Percentiles rank a stretch among this genome's conserved stretches.
These are phyloP conservation scores for Hydra vulgaris DNA, from an alignment of 30 jellyfish, hydroid and myxozoan genomes.

Conservation along the genomic window DNA sequence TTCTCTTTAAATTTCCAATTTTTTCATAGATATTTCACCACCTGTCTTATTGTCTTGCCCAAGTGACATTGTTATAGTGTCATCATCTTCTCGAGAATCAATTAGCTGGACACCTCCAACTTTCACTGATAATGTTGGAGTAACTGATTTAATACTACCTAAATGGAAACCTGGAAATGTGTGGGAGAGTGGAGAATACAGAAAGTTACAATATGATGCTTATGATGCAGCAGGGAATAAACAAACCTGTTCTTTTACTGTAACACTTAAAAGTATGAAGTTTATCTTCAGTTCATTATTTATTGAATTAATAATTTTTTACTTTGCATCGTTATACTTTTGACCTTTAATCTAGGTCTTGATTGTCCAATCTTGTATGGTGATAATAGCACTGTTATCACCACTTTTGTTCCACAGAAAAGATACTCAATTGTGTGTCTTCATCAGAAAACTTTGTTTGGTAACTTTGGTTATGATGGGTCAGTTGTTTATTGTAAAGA, in stretches of 20 bases:
- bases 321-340: not conserved
- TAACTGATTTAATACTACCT: conserved; percentile 42
- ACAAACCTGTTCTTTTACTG: conserved; percentile 72
- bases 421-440: conserved; percentile 13
- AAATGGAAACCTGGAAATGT: conserved; percentile 34
- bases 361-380: conserved; percentile 16
- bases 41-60: conserved; percentile 75
- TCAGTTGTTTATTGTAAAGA: conserved; percentile 19
- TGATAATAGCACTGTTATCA: not conserved
- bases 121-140: conserved; percentile 72
- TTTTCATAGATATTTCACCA: conserved; percentile 50
- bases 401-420: conserved; percentile 23
- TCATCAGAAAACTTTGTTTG: conserved; percentile 22
- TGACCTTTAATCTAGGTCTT: not conserved
- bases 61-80: conserved; percentile 29
- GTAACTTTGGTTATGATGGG: conserved; percentile 17
- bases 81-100: conserved; percentile 18
- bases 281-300: not conserved
- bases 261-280: conserved; percentile 62
- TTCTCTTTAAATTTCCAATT: too few relatives aligned
- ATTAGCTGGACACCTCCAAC: conserved; percentile 60
- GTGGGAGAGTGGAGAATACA: conserved; percentile 49
- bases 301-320: not conserved
- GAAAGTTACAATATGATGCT: conserved; percentile 61
- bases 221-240: conserved; percentile 71